These are phyloP conservation scores for Volucella inflata DNA, from an alignment of 2,888 invertebrate species.

Conservation along the genomic window DNA sequence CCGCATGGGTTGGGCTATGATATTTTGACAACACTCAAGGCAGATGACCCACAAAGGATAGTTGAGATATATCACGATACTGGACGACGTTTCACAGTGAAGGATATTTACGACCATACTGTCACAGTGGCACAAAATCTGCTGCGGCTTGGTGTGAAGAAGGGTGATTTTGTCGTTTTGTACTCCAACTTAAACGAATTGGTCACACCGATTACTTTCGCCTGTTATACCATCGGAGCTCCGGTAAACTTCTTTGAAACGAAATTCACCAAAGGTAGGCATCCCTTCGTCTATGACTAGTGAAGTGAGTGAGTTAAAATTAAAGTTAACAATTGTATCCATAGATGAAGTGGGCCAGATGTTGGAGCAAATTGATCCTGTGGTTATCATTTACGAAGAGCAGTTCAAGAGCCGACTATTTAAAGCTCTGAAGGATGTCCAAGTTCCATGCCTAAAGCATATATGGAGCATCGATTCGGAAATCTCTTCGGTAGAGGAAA, in stretches of 20 bases:
- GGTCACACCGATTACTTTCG: slow-evolving; percentile 71
- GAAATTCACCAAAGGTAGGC: slow-evolving; percentile 65
- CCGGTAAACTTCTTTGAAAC: slow-evolving; percentile 76
- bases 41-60: slow-evolving; percentile 48
- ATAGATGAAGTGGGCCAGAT: slow-evolving; percentile 62
- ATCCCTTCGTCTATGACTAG: slow-evolving; percentile 2
- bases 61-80: slow-evolving; percentile 74
- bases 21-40: slow-evolving; percentile 37
- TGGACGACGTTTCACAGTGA: slow-evolving; percentile 43
- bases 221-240: slow-evolving; percentile 65
- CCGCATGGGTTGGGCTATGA: slow-evolving; percentile 37
- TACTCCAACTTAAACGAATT: slow-evolving; percentile 63
- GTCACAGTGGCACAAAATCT: slow-evolving; percentile 68
- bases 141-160: slow-evolving; percentile 60
- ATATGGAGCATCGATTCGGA: slow-evolving; percentile 39
- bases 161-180: slow-evolving; percentile 69
- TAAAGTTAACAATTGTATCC: background rate
- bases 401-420: slow-evolving; percentile 45
- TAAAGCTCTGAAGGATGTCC: slow-evolving; percentile 37
- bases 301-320: background rate
- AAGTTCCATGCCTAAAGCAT: slow-evolving; percentile 55
- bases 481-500: slow-evolving; percentile 15
- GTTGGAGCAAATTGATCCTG: slow-evolving; percentile 65
- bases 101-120: slow-evolving; percentile 62
- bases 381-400: slow-evolving; percentile 74